These are phyloP conservation scores for Drosophila kanekoi DNA, from an alignment of 2,888 invertebrate species.

Conservation along the genomic window DNA sequence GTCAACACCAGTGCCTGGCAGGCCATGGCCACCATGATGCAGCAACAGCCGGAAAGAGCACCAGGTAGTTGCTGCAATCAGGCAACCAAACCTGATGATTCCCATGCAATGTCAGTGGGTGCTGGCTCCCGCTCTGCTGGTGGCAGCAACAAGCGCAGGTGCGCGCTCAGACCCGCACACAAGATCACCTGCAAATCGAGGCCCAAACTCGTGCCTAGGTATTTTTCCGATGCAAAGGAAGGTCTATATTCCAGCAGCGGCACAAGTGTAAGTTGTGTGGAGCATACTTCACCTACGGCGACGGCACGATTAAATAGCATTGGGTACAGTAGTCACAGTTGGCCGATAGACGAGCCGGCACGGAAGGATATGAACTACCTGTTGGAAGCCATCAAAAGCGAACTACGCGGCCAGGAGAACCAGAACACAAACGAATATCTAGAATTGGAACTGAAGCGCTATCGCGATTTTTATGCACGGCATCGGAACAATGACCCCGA, in stretches of 20 bases:
- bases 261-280: neutral
- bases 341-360: conserved; percentile 7
- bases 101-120: neutral
- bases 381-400: conserved; percentile 60
- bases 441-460: conserved; percentile 74
- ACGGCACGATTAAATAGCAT: neutral
- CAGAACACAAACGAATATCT: conserved; percentile 61
- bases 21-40: conserved; percentile 13
- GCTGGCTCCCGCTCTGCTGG: conserved; percentile 24
- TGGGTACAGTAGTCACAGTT: neutral
- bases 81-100: neutral
- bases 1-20: conserved; percentile 17
- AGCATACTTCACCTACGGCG: neutral
- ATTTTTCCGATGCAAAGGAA: neutral
- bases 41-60: neutral
- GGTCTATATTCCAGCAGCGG: neutral
- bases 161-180: neutral
- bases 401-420: conserved; percentile 69
- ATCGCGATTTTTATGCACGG: conserved; percentile 58
- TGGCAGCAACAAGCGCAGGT: conserved; percentile 8
- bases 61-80: conserved; percentile 9
- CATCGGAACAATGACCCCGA: conserved; percentile 40
- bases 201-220: conserved; percentile 37
- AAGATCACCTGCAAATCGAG: conserved; percentile 19
- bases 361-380: conserved; percentile 39